Percentiles rank a stretch among this genome's conserved stretches.
These are phyloP conservation scores for Andrena dorsata DNA, from an alignment of 2,888 invertebrate genomes.

Conservation along the genomic window DNA sequence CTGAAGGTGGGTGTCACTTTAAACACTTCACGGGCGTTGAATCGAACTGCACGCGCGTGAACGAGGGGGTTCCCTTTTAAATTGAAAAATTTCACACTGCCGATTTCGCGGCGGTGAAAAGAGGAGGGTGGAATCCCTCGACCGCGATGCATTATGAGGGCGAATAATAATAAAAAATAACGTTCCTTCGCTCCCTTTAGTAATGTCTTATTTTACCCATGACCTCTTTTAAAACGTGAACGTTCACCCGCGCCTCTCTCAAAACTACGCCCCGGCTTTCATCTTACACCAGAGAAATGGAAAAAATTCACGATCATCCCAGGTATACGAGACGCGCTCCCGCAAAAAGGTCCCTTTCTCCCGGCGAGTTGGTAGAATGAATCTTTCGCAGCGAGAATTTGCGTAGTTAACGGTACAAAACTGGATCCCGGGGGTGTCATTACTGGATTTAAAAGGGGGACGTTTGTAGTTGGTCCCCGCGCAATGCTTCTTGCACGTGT, in stretches of 20 bases:
- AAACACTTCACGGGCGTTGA: no score
- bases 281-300: slow-evolving; percentile 48
- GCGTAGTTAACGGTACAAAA: slow-evolving; percentile 61
- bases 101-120: slow-evolving; percentile 12
- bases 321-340: slow-evolving; percentile 48
- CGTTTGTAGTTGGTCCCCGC: slow-evolving; percentile 29
- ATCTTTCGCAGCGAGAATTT: slow-evolving; percentile 72
- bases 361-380: slow-evolving; percentile 29
- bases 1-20: no score
- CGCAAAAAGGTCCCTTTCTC: slow-evolving; percentile 34
- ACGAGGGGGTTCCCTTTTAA: background rate
- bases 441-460: slow-evolving; percentile 44
- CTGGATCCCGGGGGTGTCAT: slow-evolving; percentile 60
- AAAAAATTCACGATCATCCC: slow-evolving; percentile 58
- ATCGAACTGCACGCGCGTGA: no score
- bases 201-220: slow-evolving; percentile 29
- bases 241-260: slow-evolving; percentile 10
- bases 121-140: background rate
- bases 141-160: background rate
- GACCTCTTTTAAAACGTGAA: slow-evolving; percentile 38
- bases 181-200: slow-evolving; percentile 25
- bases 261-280: slow-evolving; percentile 43
- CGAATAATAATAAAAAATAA: slow-evolving; percentile 44
- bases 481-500: slow-evolving; percentile 15
- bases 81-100: slow-evolving; percentile 10